These are phyloP conservation scores for Thaleichthys pacificus DNA, from an alignment of 2,797 vertebrate genomes.

Conservation along the genomic window DNA sequence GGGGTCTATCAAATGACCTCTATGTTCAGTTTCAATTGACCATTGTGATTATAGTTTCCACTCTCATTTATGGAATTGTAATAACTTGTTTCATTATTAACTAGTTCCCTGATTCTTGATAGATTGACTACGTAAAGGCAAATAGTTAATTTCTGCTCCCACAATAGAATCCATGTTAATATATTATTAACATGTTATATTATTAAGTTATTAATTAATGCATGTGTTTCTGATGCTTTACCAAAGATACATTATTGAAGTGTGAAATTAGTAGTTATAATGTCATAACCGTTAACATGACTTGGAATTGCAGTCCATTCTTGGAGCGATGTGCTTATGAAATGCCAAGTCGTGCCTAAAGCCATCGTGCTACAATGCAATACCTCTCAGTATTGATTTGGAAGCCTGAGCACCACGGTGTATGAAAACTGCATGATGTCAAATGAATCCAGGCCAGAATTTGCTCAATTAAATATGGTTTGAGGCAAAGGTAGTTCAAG, in stretches of 20 bases:
- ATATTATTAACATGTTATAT: background rate
- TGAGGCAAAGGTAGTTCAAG: constrained; percentile 57
- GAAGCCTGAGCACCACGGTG: background rate
- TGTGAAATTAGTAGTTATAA: background rate
- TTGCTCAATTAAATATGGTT: constrained; percentile 50
- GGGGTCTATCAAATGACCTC: background rate
- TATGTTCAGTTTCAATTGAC: background rate
- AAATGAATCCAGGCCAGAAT: constrained; percentile 43
- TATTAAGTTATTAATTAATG: background rate
- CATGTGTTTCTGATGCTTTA: background rate
- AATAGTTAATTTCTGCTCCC: background rate
- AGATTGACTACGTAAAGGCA: background rate
- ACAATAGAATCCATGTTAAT: background rate
- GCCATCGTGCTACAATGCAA: background rate
- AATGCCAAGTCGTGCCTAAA: background rate
- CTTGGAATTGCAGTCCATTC: background rate
- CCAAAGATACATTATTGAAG: background rate
- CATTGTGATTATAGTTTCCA: background rate
- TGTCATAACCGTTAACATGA: background rate
- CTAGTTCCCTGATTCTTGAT: background rate
- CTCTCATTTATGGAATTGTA: constrained; percentile 6
- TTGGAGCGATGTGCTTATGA: background rate
- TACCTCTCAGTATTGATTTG: background rate
- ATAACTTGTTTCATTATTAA: background rate
- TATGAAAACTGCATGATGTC: constrained; percentile 30